phyloP scores from a whole-genome alignment of 2,797 vertebrate genomes.

The Danio albolineatus region DNA sequence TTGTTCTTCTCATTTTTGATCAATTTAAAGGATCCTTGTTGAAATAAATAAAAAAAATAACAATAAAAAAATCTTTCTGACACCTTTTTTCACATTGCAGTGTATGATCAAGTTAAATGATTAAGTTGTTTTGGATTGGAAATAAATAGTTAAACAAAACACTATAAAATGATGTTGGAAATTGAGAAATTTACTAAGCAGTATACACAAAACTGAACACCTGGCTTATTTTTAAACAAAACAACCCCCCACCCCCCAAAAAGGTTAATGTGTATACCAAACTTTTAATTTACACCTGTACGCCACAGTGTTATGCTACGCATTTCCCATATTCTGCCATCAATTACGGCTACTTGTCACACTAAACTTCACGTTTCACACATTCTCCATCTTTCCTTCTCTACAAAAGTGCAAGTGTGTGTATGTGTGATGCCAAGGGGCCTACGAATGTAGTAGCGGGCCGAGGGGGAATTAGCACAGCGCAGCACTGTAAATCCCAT shows the following conservation, averaged over 20 bases:
- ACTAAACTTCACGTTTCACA: conserved; percentile 46
- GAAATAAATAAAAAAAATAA: too few relatives aligned
- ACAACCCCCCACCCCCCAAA: background rate
- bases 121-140: too few relatives aligned
- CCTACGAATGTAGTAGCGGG: conserved; percentile 31
- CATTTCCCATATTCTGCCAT: conserved; percentile 33
- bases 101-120: too few relatives aligned
- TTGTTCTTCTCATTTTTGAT: too few relatives aligned
- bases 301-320: background rate
- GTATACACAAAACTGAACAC: background rate
- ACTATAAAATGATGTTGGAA: too few relatives aligned
- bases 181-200: too few relatives aligned
- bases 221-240: background rate
- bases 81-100: too few relatives aligned
- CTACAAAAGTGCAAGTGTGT: conserved; percentile 9
- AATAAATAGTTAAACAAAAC: too few relatives aligned
- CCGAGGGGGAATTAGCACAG: conserved; percentile 67
- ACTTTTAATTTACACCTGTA: conserved; percentile 9
- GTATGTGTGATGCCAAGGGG: conserved; percentile 43
- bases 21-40: too few relatives aligned
- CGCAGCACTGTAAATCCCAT: conserved; percentile 66
- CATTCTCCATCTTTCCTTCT: background rate
- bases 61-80: too few relatives aligned
- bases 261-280: background rate
- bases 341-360: conserved; percentile 35